Evolutionary conservation across 2,113 vertebrate species (phyloP), one percentile per base, ranked within the genome.

Genomic region (Podarcis muralis): DNA sequence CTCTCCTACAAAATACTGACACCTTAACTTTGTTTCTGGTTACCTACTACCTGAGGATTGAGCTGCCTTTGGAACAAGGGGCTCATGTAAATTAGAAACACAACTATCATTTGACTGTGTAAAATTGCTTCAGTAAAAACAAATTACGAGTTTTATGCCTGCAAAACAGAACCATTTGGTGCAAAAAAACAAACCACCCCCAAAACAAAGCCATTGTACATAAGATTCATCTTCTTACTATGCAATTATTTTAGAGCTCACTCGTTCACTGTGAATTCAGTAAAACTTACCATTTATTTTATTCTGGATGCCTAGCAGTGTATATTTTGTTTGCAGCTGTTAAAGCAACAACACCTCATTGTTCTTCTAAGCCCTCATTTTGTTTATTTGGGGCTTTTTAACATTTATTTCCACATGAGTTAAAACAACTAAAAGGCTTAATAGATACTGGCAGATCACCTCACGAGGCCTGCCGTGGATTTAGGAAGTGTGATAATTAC

Each of bases 401-500:
- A 62, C 59, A 91, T 88, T 25, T 76, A 91, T 92, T 94, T 66
- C 68, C 59, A 72, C 59, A 9, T 27, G 68, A 80, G 90, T 92
- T 90, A 93, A 59, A 53, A 91, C 48, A 59, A 82, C 8, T 2
- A 5, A 87, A 88, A 91, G n/a, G 59, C 57, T 79, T 92, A 92
- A 91, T 13, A 76, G 89, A 57, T 62, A 53, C 40, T 53, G 94
- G 85, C 8, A n/a, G 48, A 69, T 91, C 87, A n/a, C 43, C 1
- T 84, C 93, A 97, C 95, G 96, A 91, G 92, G 93, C 89, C 94
- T 92, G 86, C 77, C 90, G 94, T 97, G 97, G 97, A 98, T 98
- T 93, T 95, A 96, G 97, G 96, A 97, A 97, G 94, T 96, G 96
- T 97, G 97, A 97, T 98, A 97, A 97, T 98, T 97, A 96, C 93